Conservation (phyloP, 2,113 vertebrate genomes). For the Crypturellus undulatus region DNA sequence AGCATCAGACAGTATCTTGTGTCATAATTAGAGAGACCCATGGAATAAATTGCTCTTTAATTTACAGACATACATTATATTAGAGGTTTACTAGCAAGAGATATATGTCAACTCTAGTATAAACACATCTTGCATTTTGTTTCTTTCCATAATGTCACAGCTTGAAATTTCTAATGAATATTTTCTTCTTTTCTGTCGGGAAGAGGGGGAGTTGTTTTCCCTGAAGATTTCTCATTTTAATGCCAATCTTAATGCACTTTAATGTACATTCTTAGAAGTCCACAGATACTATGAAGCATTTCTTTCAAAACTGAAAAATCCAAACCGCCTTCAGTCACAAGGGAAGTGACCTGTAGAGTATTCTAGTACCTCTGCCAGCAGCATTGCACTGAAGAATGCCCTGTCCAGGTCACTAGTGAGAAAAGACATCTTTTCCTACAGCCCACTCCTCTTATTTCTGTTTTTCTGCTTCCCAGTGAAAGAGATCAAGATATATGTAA, state of each 20-base stretch:
- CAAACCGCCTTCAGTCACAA: not conserved
- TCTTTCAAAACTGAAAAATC: not conserved
- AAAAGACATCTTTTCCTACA: not conserved
- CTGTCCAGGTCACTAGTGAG: not conserved
- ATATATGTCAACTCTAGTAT: not conserved
- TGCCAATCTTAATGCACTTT: not conserved
- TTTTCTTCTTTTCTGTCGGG: not conserved
- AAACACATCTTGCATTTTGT: not conserved
- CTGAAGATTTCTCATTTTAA: not conserved
- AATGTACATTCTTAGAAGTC: not conserved
- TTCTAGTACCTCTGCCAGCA: fast-evolving
- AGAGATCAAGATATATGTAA: not conserved
- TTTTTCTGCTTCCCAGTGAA: not conserved
- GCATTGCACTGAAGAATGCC: not conserved
- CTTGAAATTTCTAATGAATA: not conserved
- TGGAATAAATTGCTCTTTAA: not conserved
- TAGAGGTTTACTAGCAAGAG: not conserved
- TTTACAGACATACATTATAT: not conserved
- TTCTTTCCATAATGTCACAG: not conserved
- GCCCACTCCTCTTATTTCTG: not conserved
- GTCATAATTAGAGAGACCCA: not conserved
- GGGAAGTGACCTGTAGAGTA: not conserved
- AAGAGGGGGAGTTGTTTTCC: fast-evolving
- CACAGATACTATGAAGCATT: not conserved
- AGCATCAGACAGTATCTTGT: not conserved